A percentile compares a stretch with the other conserved stretches of the same genome.
phyloP scores from a whole-genome alignment of 2,113 vertebrate genomes.

The Colaptes auratus region DNA sequence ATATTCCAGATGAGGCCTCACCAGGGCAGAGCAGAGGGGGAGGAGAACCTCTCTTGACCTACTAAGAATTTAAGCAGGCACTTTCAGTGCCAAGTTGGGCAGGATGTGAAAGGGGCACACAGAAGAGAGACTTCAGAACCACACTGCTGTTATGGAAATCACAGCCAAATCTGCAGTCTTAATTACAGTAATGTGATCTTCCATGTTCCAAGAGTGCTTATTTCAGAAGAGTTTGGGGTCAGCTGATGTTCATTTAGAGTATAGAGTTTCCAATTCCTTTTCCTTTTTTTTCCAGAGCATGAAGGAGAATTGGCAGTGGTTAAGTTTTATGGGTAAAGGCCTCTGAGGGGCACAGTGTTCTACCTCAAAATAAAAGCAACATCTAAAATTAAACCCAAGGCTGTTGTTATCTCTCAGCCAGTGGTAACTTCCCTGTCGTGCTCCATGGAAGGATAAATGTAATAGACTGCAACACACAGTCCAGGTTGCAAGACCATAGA shows the following conservation, averaged over 20 bases:
- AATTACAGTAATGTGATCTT: not conserved
- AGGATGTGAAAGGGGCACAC: not conserved
- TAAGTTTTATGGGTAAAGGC: not conserved
- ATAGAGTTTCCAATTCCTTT: not conserved
- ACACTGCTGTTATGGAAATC: not conserved
- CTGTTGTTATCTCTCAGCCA: not conserved
- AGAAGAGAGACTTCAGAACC: not conserved
- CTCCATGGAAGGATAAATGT: not conserved
- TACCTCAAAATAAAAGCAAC: conserved; percentile 50
- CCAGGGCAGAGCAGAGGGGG: no score
- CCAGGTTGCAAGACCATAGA: no score
- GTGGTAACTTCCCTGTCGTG: not conserved
- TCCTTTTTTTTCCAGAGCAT: not conserved
- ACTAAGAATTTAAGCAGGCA: not conserved
- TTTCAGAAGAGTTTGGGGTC: conserved; percentile 30
- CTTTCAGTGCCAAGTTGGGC: not conserved
- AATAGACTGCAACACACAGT: not conserved
- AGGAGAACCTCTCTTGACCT: no score
- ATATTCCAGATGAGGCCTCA: no score
- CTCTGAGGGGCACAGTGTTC: not conserved
- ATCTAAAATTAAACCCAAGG: conserved; percentile 10
- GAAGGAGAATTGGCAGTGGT: not conserved
- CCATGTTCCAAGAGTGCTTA: not conserved
- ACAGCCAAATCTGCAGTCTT: not conserved
- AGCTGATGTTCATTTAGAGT: conserved; percentile 5